phyloP scores from a whole-genome alignment of 2,113 vertebrate species.

The Cinclus mexicanus region DNA sequence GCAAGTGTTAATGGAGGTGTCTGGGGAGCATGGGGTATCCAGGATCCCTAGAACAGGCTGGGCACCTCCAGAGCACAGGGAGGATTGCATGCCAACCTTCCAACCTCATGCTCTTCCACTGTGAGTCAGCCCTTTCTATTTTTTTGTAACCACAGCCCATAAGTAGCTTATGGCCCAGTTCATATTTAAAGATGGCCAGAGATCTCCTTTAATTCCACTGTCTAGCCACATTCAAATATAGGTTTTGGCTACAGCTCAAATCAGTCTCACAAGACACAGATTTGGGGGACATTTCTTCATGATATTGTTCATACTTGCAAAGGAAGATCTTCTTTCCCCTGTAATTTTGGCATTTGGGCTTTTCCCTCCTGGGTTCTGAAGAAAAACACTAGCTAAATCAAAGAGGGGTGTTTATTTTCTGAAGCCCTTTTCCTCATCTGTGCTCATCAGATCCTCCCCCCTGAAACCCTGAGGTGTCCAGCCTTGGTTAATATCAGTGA shows the following conservation, averaged over 20 bases:
- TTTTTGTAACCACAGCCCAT: neutral
- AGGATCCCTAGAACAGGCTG: neutral
- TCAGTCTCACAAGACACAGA: neutral
- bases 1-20: neutral
- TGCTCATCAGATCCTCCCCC: neutral
- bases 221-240: neutral
- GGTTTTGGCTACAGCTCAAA: neutral
- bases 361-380: neutral
- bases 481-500: neutral
- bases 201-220: neutral
- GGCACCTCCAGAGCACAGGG: neutral
- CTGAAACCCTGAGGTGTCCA: neutral
- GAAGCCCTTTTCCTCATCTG: neutral
- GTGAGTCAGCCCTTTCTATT: constrained; percentile 8
- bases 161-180: constrained; percentile 21
- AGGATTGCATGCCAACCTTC: neutral
- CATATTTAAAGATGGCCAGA: neutral
- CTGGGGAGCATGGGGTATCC: neutral
- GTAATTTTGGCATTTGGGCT: neutral
- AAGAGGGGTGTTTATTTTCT: neutral
- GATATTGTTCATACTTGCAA: neutral
- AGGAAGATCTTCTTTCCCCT: neutral
- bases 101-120: neutral
- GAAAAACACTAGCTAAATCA: neutral
- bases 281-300: neutral